Evolutionary conservation across 1,140 invertebrate species (phyloP), one percentile per base, ranked within the genome.

Genomic region (Sitobion miscanthi): DNA sequence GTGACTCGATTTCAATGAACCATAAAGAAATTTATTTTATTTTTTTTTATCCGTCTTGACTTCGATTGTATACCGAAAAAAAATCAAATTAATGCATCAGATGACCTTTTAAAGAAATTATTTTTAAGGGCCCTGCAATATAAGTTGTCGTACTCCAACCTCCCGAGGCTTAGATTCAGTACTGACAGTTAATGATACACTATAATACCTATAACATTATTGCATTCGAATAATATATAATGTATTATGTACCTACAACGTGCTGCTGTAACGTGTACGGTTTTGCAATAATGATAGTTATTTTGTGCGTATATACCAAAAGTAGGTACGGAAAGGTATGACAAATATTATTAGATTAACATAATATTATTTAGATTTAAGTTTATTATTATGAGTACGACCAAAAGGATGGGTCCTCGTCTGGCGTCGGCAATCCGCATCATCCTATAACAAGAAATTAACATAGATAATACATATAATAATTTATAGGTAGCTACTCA

Each of bases 401-500:
- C 30, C 30, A n/a, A 77, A 35, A n/a, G 62, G n/a, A 35, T 14
- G 25, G 62, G 62, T n/a, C n/a, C 30, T 77, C 14, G 62, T 77
- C 62, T 14, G n/a, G 62, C 4, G 62, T 77, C 5, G 62, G 4
- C 62, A n/a, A 69, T 77, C n/a, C 62, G n/a, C 30, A 77, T 77
- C n/a, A 77, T 77, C 62, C 62, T 77, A 77, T 77, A 77, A 77
- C 62, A 77, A 77, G 62, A 77, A 77, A 77, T 77, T 77, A 77
- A 77, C 62, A 77, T 77, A 62, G 49, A 52, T 52, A 54, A 54
- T 54, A 54, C n/a, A 20, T 77, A 77, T 77, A 77, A 77, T 35
- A 77, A 77, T 35, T 17, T 77, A 17, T 77, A n/a, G 30, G 30
- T n/a, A 77, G 14, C 62, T n/a, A 77, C 62, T 17, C 11, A 77